A percentile compares a stretch with the other conserved stretches of the same genome.
Evolutionary conservation across 2,888 invertebrate species (phyloP).

Genomic region (Ormyrus thymus): DNA sequence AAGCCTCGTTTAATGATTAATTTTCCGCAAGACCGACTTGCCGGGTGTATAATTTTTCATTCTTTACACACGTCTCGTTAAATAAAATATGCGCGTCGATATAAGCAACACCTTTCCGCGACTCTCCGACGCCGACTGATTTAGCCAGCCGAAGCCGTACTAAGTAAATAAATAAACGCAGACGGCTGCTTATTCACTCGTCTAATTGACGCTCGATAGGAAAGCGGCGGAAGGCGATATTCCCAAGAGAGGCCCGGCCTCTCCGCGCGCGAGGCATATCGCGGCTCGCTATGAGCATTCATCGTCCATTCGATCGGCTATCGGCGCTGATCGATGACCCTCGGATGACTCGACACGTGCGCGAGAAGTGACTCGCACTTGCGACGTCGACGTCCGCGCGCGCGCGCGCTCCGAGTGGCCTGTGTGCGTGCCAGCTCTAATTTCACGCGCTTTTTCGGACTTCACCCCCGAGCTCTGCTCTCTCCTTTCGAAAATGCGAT

Average conservation of each 20-base stretch:
- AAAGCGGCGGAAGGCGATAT: background rate
- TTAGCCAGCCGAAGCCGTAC: background rate
- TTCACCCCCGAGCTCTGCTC: background rate
- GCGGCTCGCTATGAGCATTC: constrained; percentile 14
- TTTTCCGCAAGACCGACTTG: constrained; percentile 6
- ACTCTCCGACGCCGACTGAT: too few relatives aligned
- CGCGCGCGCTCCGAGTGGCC: background rate
- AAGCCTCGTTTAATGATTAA: constrained; percentile 7
- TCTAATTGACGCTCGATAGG: constrained; percentile 25
- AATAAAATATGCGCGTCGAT: too few relatives aligned
- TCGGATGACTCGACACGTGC: constrained; percentile 56
- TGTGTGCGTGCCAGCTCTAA: constrained; percentile 19
- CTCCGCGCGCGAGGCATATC: background rate
- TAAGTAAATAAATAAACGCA: constrained; percentile 38
- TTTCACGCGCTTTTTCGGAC: constrained; percentile 22
- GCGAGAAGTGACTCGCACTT: constrained; percentile 17
- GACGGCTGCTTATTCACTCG: constrained; percentile 4
- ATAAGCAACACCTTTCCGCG: too few relatives aligned
- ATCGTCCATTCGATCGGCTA: constrained; percentile 41
- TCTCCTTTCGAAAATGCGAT: constrained; percentile 11
- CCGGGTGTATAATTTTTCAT: background rate
- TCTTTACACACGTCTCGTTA: too few relatives aligned
- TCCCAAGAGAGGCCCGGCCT: background rate
- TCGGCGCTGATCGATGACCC: constrained; percentile 55
- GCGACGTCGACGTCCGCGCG: background rate